Evolutionary conservation across 2,797 vertebrate genomes (phyloP).

Genomic region (Benthosema pterotum): DNA sequence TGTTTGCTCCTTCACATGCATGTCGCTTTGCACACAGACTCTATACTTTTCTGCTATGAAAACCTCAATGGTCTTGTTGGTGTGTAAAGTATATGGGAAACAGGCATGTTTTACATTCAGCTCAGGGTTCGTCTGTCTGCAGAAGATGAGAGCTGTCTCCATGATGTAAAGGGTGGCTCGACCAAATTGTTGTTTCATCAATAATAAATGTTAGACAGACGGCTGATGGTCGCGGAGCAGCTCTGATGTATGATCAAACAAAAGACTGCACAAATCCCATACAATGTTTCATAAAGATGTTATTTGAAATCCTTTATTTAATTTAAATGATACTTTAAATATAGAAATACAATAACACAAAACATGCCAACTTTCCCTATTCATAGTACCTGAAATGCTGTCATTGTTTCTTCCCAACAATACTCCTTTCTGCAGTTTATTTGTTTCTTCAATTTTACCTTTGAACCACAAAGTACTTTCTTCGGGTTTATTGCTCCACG

Average conservation of each 20-base stretch:
- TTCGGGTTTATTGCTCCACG: no score
- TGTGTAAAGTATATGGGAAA: slow-evolving; percentile 30
- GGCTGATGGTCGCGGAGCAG: slow-evolving; percentile 43
- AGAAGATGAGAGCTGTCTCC: slow-evolving; percentile 47
- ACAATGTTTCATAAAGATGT: slow-evolving; percentile 8
- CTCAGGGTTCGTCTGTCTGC: slow-evolving; percentile 34
- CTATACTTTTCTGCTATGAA: slow-evolving; percentile 8
- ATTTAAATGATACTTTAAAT: background rate
- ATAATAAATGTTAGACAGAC: slow-evolving; percentile 65
- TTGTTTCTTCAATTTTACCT: no score
- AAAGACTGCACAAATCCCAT: slow-evolving; percentile 46
- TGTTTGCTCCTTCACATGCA: background rate
- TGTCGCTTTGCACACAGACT: background rate
- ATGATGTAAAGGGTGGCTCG: slow-evolving; percentile 33
- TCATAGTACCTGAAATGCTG: no score
- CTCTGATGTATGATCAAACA: slow-evolving; percentile 69
- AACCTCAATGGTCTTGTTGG: slow-evolving; percentile 50
- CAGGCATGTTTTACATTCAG: slow-evolving; percentile 36
- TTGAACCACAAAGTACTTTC: no score
- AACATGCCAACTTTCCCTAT: no score
- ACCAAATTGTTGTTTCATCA: slow-evolving; percentile 67
- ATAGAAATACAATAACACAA: background rate
- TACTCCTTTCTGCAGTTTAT: no score
- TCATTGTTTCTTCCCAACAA: no score
- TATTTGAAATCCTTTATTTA: no score